A percentile compares a stretch with the other conserved stretches of the same genome.
Evolutionary conservation across 1,140 invertebrate genomes (phyloP).

Genomic region (Caenorhabditis elegans): WBcel235 BX284604.4:10811501-10812000

Average conservation of each 20-base stretch:
- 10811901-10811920: too few species aligned
- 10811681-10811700: slow-evolving; percentile 25
- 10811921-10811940: too few species aligned
- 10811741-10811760: too few species aligned
- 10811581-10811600: slow-evolving; percentile 23
- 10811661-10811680: slow-evolving; percentile 28
- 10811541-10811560: background rate
- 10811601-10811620: background rate
- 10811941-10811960: too few species aligned
- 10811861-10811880: too few species aligned
- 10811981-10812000: too few species aligned
- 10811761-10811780: background rate
- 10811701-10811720: background rate
- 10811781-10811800: background rate
- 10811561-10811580: background rate
- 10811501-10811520: background rate
- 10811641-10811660: background rate
- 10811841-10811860: too few species aligned
- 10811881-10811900: too few species aligned
- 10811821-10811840: too few species aligned
- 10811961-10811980: too few species aligned
- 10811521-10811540: background rate
- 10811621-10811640: background rate
- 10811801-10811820: background rate
- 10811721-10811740: background rate